A percentile compares a stretch with the other conserved stretches of the same genome.
Conservation (phyloP, 2,797 vertebrate genomes). For the Acanthurus lineatus region DNA sequence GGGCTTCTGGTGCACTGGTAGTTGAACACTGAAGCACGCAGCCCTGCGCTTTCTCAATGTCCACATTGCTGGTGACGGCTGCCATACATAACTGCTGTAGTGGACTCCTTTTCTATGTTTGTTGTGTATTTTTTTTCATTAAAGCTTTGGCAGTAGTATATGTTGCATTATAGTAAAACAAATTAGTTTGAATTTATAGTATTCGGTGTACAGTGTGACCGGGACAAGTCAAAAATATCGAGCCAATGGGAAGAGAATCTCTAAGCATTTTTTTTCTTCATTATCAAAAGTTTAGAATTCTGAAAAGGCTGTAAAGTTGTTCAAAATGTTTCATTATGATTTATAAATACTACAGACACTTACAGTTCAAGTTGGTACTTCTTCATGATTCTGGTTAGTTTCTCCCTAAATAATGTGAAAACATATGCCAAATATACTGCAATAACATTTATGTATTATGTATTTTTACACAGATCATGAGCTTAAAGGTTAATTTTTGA, state of each 20-base stretch:
- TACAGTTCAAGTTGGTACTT: background rate
- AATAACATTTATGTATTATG: conserved; percentile 24
- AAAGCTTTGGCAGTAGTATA: conserved; percentile 43
- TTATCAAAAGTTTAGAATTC: background rate
- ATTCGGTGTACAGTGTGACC: conserved; percentile 29
- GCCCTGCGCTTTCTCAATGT: conserved; percentile 14
- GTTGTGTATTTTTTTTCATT: conserved; percentile 30
- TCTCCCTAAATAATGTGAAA: conserved; percentile 67
- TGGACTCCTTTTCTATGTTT: conserved; percentile 27
- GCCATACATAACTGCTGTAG: conserved; percentile 47
- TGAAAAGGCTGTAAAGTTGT: background rate
- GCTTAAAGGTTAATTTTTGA: background rate
- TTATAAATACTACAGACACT: background rate
- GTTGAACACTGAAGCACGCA: conserved; percentile 58
- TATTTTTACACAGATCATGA: background rate
- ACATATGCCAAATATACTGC: conserved; percentile 15
- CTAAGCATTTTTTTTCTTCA: background rate
- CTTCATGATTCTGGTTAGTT: conserved; percentile 10
- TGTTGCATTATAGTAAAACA: conserved; percentile 26
- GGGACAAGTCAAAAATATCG: conserved; percentile 23
- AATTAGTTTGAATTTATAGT: conserved; percentile 23
- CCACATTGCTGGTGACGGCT: conserved; percentile 25
- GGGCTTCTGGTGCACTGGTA: conserved; percentile 47
- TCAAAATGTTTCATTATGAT: conserved; percentile 1
- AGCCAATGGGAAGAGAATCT: conserved; percentile 30